phyloP scores from a whole-genome alignment of 2,888 invertebrate genomes.

The Brassicogethes aeneus region DNA sequence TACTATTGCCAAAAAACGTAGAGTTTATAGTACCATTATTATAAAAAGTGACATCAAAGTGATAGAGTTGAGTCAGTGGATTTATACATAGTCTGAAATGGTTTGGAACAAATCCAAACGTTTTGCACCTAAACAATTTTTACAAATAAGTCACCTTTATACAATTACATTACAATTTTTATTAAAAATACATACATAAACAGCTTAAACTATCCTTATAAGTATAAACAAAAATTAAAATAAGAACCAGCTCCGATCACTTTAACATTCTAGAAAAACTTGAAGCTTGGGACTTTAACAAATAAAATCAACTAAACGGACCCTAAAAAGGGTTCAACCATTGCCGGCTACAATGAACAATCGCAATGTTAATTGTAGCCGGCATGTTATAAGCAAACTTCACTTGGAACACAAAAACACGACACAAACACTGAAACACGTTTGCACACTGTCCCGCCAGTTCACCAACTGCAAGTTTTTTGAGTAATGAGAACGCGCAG shows the following conservation, averaged over 20 bases:
- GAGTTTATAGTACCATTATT: no score
- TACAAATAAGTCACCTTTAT: not conserved
- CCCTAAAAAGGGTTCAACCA: slow-evolving; percentile 24
- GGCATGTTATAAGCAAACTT: slow-evolving; percentile 16
- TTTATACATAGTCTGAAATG: no score
- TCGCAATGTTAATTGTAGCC: not conserved
- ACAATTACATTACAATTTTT: not conserved
- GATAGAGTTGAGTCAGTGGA: no score
- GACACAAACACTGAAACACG: slow-evolving; percentile 8
- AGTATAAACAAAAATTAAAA: not conserved
- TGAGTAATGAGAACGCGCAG: slow-evolving; percentile 4
- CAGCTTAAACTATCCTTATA: no score
- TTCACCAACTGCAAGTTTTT: not conserved
- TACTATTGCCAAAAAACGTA: not conserved
- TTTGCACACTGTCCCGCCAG: slow-evolving; percentile 11
- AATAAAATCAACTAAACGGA: slow-evolving; percentile 12
- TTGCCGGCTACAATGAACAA: slow-evolving; percentile 24
- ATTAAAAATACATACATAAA: no score
- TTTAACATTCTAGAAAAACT: not conserved
- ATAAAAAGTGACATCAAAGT: no score
- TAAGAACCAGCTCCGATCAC: not conserved
- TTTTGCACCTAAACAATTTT: slow-evolving; percentile 8
- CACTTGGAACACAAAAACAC: slow-evolving; percentile 9
- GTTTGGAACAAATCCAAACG: slow-evolving; percentile 9
- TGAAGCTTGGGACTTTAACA: slow-evolving; percentile 23